Evolutionary conservation across 1,140 invertebrate species (phyloP), one percentile per base, ranked within the genome.

Genomic region (Oscheius sp.): DNA sequence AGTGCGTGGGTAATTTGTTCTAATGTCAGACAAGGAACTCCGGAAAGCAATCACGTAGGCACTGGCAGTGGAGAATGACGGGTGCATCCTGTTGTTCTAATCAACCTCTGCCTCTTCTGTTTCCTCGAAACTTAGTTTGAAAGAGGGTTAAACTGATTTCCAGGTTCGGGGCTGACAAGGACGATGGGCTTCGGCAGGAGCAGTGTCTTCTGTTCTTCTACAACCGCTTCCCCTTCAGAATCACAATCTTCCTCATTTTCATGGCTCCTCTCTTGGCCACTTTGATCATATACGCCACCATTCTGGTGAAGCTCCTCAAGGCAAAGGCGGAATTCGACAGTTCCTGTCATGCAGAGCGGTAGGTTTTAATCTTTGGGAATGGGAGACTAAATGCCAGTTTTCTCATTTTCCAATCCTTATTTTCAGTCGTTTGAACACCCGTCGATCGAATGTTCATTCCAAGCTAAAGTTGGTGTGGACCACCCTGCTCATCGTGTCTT

Each of bases 391-490:
- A 67, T 67, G n/a, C 46, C 3, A 67, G 52, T 28, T 10, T n/a
- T n/a, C n/a, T n/a, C 23, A 7, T 55, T 23, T 4, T 20, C 23
- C 7, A 7, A 7, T 55, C 49, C 23, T 55, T 23, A 4, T 55
- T 67, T 10, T 35, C 2, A 46, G 69, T 55, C 42, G 62, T 20
- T 34, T 38, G n/a, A 71, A 58, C 31, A 52, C 35, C 31, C 69
- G 69, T 42, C 58, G 52, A 15, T 61, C 69, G 7, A 69, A 75
- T 45, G 77, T 80, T 1, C 68, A 80, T 32, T 81, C 79, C 1
- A 76, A 76, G 45, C 45, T 81, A 18, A 80, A 80, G 55, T 52
- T 80, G 13, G 74, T 80, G 3, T 80, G 77, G 77, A 80, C 79
- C 31, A 80, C 79, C n/a, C 63, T 80, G 13, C 69, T 80, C 13